phyloP scores from a whole-genome alignment of 1,140 invertebrate species.

The Anadara kagoshimensis region DNA sequence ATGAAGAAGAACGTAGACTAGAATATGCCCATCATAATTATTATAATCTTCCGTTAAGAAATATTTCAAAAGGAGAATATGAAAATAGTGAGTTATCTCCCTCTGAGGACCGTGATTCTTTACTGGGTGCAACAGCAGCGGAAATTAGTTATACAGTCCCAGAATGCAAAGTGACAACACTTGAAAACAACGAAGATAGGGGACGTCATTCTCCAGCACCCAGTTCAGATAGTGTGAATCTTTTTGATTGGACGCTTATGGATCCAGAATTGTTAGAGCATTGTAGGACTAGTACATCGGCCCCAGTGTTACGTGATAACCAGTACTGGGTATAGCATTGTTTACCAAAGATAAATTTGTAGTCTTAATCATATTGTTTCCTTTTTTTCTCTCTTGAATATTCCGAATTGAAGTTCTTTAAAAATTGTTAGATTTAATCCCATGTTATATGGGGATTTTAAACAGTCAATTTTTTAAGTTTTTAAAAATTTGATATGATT shows the following conservation, averaged over 20 bases:
- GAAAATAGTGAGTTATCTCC: conserved; percentile 26
- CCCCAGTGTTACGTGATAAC: conserved; percentile 60
- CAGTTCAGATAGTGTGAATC: conserved; percentile 43
- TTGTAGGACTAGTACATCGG: conserved; percentile 48
- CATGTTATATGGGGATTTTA: too few species aligned
- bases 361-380: too few species aligned
- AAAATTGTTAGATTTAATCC: too few species aligned
- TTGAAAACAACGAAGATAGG: conserved; percentile 37
- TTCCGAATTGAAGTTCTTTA: too few species aligned
- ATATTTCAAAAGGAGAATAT: conserved; percentile 19
- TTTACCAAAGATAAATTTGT: too few species aligned
- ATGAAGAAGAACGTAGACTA: conserved; percentile 49
- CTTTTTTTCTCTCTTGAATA: too few species aligned
- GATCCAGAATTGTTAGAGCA: conserved; percentile 65
- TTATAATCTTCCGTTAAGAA: conserved; percentile 47
- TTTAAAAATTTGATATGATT: too few species aligned
- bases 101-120: conserved; percentile 33
- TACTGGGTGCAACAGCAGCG: conserved; percentile 49
- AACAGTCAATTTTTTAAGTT: too few species aligned
- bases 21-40: conserved; percentile 42
- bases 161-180: conserved; percentile 61
- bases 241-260: conserved; percentile 61
- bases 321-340: conserved; percentile 62
- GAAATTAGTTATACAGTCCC: conserved; percentile 63
- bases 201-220: conserved; percentile 23